phyloP scores from a whole-genome alignment of 92 coral and sea anemone genomes.

The Phenganax stokvisi region DNA sequence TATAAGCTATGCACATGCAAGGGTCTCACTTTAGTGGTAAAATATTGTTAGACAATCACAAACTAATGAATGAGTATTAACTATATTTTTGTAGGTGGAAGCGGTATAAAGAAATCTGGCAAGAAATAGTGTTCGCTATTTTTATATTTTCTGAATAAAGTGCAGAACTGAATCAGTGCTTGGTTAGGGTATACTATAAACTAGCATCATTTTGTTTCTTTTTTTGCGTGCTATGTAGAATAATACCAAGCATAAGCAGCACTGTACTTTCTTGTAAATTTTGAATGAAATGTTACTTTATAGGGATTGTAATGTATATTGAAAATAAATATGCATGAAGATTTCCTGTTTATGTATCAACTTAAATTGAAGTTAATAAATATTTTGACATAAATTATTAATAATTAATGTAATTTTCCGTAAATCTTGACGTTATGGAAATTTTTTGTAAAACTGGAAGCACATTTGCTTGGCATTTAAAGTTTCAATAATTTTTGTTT shows the following conservation, averaged over 20 bases:
- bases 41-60: background rate
- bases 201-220: no score
- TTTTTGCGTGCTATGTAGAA: no score
- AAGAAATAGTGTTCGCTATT: constrained; percentile 58
- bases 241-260: no score
- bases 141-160: background rate
- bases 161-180: background rate
- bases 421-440: background rate
- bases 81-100: constrained; percentile 51
- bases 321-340: no score
- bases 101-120: constrained; percentile 91
- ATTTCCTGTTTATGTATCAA: no score
- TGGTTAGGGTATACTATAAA: background rate
- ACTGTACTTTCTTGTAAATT: no score
- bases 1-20: background rate
- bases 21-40: background rate
- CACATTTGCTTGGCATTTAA: background rate
- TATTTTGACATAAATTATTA: background rate
- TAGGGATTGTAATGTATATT: no score
- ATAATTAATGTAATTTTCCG: background rate
- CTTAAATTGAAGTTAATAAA: background rate
- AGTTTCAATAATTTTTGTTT: background rate
- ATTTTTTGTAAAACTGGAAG: background rate
- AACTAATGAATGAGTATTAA: background rate
- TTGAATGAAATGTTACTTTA: no score